Percentiles rank a stretch among this genome's conserved stretches.
Conservation (phyloP, 2,113 vertebrate species). For the Stegastes partitus region DNA sequence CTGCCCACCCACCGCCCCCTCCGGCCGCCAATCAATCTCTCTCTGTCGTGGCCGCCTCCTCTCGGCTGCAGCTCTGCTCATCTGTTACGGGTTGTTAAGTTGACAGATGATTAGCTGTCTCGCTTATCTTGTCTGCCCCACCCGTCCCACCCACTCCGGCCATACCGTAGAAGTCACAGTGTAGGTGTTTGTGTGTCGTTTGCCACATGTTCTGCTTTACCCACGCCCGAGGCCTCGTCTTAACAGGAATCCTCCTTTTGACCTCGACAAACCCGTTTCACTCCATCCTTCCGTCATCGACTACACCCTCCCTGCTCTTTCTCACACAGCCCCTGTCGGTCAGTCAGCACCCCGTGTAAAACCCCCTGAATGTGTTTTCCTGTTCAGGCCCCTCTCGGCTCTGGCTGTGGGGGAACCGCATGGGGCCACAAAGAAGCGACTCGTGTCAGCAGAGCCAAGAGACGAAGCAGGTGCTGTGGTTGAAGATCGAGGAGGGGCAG, state of each 20-base stretch:
- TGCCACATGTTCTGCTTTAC: neutral
- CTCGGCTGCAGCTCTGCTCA: constrained; percentile 58
- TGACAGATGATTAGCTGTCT: constrained; percentile 55
- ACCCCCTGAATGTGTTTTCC: constrained; percentile 48
- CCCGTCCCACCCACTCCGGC: constrained; percentile 31
- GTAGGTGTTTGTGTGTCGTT: constrained; percentile 15
- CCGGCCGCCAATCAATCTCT: constrained; percentile 61
- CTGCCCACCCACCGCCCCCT: constrained; percentile 58
- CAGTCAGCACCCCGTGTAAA: constrained; percentile 54
- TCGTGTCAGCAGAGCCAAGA: constrained; percentile 68
- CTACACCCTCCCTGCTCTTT: neutral
- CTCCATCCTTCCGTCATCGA: constrained; percentile 23
- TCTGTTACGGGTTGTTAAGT: constrained; percentile 73
- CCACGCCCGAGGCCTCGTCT: constrained; percentile 22
- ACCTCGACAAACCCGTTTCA: constrained; percentile 43
- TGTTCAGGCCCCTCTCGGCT: constrained; percentile 43
- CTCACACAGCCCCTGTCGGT: constrained; percentile 28
- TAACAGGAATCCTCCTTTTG: constrained; percentile 24
- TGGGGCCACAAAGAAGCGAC: constrained; percentile 72
- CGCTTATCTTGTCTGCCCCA: constrained; percentile 54
- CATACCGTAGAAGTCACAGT: constrained; percentile 29
- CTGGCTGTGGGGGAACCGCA: constrained; percentile 41
- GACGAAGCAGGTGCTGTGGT: constrained; percentile 74
- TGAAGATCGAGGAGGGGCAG: constrained; percentile 65
- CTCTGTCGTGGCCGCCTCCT: constrained; percentile 31